These are phyloP conservation scores for Petromus typicus DNA, from an alignment of 2,113 vertebrate genomes.

Conservation along the genomic window DNA sequence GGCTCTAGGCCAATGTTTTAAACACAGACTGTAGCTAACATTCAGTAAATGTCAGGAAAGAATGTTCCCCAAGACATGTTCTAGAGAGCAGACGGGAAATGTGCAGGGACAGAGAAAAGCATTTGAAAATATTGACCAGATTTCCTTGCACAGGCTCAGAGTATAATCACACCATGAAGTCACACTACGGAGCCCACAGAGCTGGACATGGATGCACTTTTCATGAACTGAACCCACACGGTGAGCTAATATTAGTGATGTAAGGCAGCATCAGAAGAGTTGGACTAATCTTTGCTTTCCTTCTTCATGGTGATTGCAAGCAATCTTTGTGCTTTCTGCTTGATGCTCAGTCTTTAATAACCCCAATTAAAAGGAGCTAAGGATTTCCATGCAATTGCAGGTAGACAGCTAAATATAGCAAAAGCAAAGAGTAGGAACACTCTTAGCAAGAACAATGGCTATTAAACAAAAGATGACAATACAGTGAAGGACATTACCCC, in stretches of 20 bases:
- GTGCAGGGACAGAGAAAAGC: constrained; percentile 1
- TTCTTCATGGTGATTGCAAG: neutral
- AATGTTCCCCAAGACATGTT: constrained; percentile 31
- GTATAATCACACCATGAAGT: neutral
- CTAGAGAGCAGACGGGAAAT: constrained; percentile 54
- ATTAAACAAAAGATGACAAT: neutral
- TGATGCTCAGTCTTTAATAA: neutral
- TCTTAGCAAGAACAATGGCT: neutral
- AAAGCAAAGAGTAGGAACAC: neutral
- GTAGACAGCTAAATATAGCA: neutral
- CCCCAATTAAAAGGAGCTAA: neutral
- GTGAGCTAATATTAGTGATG: neutral
- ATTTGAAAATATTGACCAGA: constrained; percentile 36
- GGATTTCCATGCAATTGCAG: neutral
- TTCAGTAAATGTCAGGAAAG: constrained; percentile 44
- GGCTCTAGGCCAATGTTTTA: constrained; percentile 22
- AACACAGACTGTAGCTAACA: neutral
- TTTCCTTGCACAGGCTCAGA: neutral
- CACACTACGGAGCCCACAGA: neutral
- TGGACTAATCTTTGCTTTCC: neutral
- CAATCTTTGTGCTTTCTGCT: neutral
- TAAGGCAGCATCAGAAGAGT: neutral
- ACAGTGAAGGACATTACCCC: neutral
- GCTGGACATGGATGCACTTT: neutral
- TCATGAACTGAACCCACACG: neutral